Evolutionary conservation across 2,888 invertebrate genomes (phyloP).

Genomic region (Gibbula magus): DNA sequence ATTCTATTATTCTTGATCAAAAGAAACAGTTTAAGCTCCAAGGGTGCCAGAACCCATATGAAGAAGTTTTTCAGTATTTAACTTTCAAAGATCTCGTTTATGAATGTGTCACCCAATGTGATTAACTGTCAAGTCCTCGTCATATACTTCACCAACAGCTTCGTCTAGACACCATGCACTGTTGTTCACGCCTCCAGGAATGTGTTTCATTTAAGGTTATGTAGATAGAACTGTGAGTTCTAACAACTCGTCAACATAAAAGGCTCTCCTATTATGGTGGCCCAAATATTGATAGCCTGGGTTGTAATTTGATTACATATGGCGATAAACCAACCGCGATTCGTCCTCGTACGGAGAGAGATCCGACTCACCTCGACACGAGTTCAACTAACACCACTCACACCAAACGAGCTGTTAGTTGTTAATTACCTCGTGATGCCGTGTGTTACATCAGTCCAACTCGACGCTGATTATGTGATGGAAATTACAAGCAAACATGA

Average conservation of each 20-base stretch:
- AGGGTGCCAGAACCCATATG: too few species aligned
- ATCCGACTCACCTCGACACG: not conserved
- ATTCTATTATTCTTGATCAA: too few species aligned
- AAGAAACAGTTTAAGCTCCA: too few species aligned
- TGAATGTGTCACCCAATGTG: too few species aligned
- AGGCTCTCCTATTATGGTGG: not conserved
- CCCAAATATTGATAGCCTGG: not conserved
- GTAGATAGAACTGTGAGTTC: not conserved
- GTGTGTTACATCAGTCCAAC: not conserved
- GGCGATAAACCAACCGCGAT: not conserved
- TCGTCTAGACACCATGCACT: not conserved
- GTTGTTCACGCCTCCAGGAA: not conserved
- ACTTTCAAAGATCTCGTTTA: too few species aligned
- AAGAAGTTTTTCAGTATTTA: too few species aligned
- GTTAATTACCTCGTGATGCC: not conserved
- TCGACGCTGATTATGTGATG: not conserved
- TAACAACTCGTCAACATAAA: conserved; percentile 2
- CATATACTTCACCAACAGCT: not conserved
- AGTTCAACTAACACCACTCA: not conserved
- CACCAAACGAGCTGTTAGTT: not conserved
- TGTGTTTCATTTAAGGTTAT: not conserved
- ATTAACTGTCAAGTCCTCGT: not conserved
- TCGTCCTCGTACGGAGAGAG: not conserved
- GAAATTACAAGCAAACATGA: not conserved
- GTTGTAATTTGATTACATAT: not conserved